Evolutionary conservation across 2,113 vertebrate species (phyloP).

Genomic region (Arizona elegans): DNA sequence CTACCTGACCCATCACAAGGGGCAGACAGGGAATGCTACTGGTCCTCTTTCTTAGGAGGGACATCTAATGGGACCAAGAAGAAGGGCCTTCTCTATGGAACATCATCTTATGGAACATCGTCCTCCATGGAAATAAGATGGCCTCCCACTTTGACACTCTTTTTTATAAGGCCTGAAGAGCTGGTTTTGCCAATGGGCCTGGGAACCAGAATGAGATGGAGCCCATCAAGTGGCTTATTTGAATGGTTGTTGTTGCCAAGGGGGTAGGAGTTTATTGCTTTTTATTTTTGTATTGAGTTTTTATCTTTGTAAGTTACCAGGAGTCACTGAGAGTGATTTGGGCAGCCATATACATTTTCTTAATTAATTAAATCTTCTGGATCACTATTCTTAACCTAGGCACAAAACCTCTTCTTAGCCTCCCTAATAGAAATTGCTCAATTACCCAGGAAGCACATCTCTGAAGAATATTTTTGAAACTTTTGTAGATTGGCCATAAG

Average conservation of each 20-base stretch:
- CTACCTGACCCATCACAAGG: background rate
- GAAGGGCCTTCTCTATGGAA: background rate
- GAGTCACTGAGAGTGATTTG: background rate
- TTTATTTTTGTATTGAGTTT: background rate
- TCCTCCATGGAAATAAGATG: background rate
- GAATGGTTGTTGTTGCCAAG: background rate
- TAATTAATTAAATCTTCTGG: background rate
- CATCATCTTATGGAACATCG: background rate
- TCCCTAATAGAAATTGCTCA: background rate
- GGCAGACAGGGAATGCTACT: background rate
- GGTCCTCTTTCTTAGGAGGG: background rate
- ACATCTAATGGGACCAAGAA: background rate
- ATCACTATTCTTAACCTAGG: background rate
- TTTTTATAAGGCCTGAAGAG: background rate
- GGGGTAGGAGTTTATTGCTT: background rate
- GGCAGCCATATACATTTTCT: background rate
- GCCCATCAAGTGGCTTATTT: background rate
- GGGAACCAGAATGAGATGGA: background rate
- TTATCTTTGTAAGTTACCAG: background rate
- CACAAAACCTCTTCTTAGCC: background rate
- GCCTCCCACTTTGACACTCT: background rate
- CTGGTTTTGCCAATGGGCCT: background rate
- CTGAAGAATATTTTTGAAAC: background rate
- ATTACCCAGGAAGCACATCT: background rate
- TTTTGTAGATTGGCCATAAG: background rate